A percentile compares a stretch with the other conserved stretches of the same genome.
phyloP scores from a whole-genome alignment of 2,797 vertebrate genomes.

The Knipowitschia caucasica region DNA sequence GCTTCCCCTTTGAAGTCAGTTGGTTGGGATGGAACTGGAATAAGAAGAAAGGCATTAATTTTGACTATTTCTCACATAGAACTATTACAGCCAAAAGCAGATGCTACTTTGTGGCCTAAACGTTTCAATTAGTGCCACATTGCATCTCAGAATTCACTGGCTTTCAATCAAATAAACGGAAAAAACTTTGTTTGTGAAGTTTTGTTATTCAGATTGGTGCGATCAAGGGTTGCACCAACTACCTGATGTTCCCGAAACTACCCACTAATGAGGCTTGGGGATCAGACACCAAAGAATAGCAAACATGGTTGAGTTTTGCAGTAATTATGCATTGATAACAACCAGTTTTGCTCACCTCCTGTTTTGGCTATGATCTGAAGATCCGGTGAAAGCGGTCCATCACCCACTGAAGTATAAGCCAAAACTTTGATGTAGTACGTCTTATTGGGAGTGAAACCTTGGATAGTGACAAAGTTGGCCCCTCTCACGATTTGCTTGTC shows the following conservation, averaged over 20 bases:
- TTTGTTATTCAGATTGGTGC: constrained; percentile 2
- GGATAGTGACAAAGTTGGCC: constrained; percentile 92
- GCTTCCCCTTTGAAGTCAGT: constrained; percentile 96
- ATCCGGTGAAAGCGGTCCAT: constrained; percentile 93
- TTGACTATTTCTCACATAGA: constrained; percentile 4
- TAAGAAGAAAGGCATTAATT: constrained; percentile 29
- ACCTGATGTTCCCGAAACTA: constrained; percentile 33
- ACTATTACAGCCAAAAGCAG: constrained; percentile 8
- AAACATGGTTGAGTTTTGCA: background rate
- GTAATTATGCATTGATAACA: background rate
- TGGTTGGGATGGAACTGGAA: constrained; percentile 91
- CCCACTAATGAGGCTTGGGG: constrained; percentile 29
- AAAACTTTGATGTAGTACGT: constrained; percentile 96
- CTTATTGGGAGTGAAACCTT: constrained; percentile 91
- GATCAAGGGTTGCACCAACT: constrained; percentile 30
- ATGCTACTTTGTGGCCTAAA: constrained; percentile 10
- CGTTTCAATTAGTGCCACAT: constrained; percentile 1
- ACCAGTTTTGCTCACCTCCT: constrained; percentile 81
- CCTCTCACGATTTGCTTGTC: constrained; percentile 95
- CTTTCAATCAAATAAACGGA: background rate
- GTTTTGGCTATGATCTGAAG: constrained; percentile 98
- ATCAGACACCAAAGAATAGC: constrained; percentile 14
- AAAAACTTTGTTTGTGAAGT: constrained; percentile 9
- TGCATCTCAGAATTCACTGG: constrained; percentile 11
- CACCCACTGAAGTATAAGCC: constrained; percentile 96